phyloP scores from a whole-genome alignment of 2,113 vertebrate genomes.

The Austrofundulus limnaeus region DNA sequence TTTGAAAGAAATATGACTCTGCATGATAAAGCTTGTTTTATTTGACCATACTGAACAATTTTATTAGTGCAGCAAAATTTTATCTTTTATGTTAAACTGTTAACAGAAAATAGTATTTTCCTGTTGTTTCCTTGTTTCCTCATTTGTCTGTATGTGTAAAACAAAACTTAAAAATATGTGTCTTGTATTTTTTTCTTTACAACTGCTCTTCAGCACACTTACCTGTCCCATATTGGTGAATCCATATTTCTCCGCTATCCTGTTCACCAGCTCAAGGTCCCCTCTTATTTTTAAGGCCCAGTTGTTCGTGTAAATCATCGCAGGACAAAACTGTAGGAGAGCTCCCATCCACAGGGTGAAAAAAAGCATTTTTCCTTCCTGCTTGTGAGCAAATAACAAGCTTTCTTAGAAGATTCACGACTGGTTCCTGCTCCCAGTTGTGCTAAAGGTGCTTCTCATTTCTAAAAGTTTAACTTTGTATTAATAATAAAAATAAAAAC shows the following conservation, averaged over 20 bases:
- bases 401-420: background rate
- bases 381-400: background rate
- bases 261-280: slow-evolving; percentile 79
- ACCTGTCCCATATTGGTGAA: slow-evolving; percentile 94
- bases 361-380: slow-evolving; percentile 42
- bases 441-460: slow-evolving; percentile 28
- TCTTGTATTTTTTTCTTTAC: no score
- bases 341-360: slow-evolving; percentile 76
- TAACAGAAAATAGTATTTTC: no score
- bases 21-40: no score
- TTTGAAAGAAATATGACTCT: no score
- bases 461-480: background rate
- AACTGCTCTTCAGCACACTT: slow-evolving; percentile 47
- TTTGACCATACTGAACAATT: no score
- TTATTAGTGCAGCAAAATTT: no score
- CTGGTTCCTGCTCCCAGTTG: background rate
- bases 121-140: no score
- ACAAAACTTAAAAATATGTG: no score
- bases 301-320: slow-evolving; percentile 88
- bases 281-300: slow-evolving; percentile 90
- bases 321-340: slow-evolving; percentile 80
- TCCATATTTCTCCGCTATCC: slow-evolving; percentile 89
- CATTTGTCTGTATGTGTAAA: no score
- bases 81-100: no score
- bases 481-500: background rate